phyloP scores from a whole-genome alignment of 2,888 invertebrate genomes.

The Hypsopygia costalis region DNA sequence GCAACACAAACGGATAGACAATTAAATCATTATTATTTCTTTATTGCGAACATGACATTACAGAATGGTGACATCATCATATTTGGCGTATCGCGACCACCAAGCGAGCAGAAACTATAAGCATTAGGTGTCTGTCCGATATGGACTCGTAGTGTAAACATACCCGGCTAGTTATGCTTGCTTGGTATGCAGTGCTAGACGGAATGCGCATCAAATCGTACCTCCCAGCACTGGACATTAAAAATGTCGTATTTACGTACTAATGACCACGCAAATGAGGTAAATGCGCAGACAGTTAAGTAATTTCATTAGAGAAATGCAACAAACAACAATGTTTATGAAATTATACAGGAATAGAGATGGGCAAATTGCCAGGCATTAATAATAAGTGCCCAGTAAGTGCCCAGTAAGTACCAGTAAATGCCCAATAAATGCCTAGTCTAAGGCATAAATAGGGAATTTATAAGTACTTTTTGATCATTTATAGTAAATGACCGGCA shows the following conservation, averaged over 20 bases:
- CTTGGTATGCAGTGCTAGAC: slow-evolving; percentile 27
- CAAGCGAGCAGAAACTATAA: slow-evolving; percentile 48
- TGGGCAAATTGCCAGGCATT: no score
- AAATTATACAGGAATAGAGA: not conserved
- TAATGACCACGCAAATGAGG: not conserved
- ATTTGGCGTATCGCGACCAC: slow-evolving; percentile 53
- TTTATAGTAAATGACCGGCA: no score
- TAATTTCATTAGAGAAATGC: not conserved
- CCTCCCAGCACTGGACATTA: not conserved
- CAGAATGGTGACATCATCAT: slow-evolving; percentile 59
- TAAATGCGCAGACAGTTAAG: not conserved
- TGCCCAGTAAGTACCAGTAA: no score
- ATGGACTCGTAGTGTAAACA: slow-evolving; percentile 55
- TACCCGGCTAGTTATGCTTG: slow-evolving; percentile 36
- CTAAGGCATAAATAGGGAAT: no score
- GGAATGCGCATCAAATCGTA: not conserved
- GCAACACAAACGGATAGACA: slow-evolving; percentile 16
- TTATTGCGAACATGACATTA: slow-evolving; percentile 18
- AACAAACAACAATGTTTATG: not conserved
- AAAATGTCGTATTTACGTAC: not conserved
- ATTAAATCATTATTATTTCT: slow-evolving; percentile 2
- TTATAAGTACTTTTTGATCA: no score
- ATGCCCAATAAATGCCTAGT: no score
- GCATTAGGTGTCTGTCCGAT: slow-evolving; percentile 49
- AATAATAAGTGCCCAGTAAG: no score